Percentiles rank a stretch among this genome's conserved stretches.
phyloP scores from a whole-genome alignment of 2,888 invertebrate species.

The Pyrrhia umbra region DNA sequence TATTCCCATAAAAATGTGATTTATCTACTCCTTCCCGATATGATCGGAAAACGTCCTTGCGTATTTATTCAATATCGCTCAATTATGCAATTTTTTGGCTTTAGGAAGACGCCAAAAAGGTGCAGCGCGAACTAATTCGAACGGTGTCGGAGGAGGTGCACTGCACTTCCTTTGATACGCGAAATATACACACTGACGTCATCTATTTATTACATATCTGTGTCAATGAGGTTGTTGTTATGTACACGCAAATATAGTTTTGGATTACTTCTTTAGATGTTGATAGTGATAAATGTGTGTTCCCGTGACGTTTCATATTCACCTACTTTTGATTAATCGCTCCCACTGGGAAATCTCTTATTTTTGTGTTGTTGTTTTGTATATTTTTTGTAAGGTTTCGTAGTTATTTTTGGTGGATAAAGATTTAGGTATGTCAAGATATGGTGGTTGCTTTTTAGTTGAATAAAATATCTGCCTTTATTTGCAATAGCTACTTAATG shows the following conservation, averaged over 20 bases:
- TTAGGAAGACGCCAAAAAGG: too few relatives aligned
- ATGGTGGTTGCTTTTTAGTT: not conserved
- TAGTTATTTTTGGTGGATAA: conserved; percentile 6
- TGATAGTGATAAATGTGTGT: conserved; percentile 76
- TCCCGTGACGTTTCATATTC: conserved; percentile 72
- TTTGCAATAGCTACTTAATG: not conserved
- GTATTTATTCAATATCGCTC: too few relatives aligned
- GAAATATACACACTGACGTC: too few relatives aligned
- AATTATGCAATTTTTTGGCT: too few relatives aligned
- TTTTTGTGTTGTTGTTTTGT: conserved; percentile 54
- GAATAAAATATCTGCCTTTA: not conserved
- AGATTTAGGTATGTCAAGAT: conserved; percentile 6
- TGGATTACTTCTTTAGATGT: conserved; percentile 66
- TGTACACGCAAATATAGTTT: conserved; percentile 7
- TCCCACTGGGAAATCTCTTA: conserved; percentile 61
- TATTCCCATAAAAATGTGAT: too few relatives aligned
- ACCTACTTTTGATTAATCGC: conserved; percentile 74
- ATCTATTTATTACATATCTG: too few relatives aligned
- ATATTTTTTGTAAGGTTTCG: conserved; percentile 28
- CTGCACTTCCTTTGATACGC: too few relatives aligned
- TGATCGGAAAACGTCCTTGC: too few relatives aligned
- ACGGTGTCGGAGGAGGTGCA: too few relatives aligned
- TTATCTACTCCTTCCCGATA: too few relatives aligned
- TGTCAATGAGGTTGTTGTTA: not conserved
- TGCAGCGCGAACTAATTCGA: too few relatives aligned